Conservation (phyloP, 2,797 vertebrate genomes). For the Streptopelia turtur region DNA sequence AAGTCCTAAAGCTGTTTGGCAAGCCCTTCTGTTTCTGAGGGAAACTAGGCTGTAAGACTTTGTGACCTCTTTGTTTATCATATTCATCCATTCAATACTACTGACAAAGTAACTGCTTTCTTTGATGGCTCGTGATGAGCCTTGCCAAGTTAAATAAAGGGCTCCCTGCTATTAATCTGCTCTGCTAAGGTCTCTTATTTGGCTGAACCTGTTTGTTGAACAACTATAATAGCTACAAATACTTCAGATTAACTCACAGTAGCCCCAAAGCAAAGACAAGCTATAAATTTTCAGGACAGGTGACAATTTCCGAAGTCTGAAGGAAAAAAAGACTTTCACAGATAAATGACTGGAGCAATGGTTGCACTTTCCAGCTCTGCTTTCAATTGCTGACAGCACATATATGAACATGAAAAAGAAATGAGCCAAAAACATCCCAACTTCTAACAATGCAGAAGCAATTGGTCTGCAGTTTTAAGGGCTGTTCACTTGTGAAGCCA, state of each 20-base stretch:
- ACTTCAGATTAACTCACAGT: constrained; percentile 33
- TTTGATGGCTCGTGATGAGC: constrained; percentile 29
- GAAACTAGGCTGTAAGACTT: not conserved
- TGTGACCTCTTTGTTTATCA: constrained; percentile 2
- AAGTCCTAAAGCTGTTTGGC: constrained; percentile 2
- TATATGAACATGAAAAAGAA: not conserved
- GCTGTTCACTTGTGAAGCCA: not conserved
- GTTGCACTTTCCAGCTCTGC: not conserved
- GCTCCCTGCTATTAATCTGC: constrained; percentile 27
- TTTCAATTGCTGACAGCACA: not conserved
- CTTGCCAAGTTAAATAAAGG: constrained; percentile 59
- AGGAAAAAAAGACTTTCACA: not conserved
- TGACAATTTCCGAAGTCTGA: constrained; percentile 10
- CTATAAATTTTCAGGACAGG: constrained; percentile 29
- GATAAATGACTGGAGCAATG: not conserved
- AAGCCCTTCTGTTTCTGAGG: not conserved
- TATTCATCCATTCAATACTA: constrained; percentile 11
- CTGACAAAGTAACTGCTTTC: constrained; percentile 19
- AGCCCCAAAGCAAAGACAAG: constrained; percentile 26
- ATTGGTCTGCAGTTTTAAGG: not conserved
- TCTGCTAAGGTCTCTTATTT: constrained; percentile 31
- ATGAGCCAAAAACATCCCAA: not conserved
- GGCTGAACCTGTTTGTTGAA: constrained; percentile 22
- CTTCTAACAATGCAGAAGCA: not conserved
- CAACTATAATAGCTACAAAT: constrained; percentile 27